A percentile compares a stretch with the other conserved stretches of the same genome.
Conservation (phyloP, 2,113 vertebrate genomes). For the Vulpes vulpes region DNA sequence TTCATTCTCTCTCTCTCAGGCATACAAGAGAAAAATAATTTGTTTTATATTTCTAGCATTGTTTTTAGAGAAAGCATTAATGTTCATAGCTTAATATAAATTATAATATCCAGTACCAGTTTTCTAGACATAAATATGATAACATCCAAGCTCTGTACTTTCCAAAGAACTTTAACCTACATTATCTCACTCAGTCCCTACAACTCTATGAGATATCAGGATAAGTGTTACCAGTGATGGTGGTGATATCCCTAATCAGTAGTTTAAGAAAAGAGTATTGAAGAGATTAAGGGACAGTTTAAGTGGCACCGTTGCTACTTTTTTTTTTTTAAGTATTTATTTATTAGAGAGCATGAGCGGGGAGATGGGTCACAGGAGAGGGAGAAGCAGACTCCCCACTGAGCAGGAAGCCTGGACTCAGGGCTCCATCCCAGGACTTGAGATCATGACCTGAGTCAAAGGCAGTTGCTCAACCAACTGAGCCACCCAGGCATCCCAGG, state of each 20-base stretch:
- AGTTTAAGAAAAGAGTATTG: slow-evolving; percentile 33
- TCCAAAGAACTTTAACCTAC: not conserved
- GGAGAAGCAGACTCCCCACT: not conserved
- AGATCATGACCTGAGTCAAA: not conserved
- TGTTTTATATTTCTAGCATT: not conserved
- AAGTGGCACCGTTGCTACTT: not conserved
- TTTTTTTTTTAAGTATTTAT: not conserved
- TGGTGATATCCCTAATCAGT: not conserved
- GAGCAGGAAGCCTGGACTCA: not conserved
- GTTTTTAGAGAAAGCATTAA: not conserved
- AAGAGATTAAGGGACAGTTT: slow-evolving; percentile 5
- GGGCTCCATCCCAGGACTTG: not conserved
- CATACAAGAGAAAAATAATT: not conserved
- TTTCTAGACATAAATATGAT: not conserved
- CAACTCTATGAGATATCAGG: not conserved
- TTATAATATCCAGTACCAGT: not conserved
- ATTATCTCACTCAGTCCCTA: not conserved
- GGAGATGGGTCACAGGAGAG: not conserved
- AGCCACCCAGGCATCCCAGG: not conserved
- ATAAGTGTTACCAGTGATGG: not conserved
- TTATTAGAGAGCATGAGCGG: not conserved
- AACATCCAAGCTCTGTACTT: not conserved
- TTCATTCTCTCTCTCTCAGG: not conserved
- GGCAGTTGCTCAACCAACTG: not conserved
- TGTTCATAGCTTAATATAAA: not conserved